phyloP scores from a whole-genome alignment of 2,113 vertebrate species.

The Gorsachius goisagi region DNA sequence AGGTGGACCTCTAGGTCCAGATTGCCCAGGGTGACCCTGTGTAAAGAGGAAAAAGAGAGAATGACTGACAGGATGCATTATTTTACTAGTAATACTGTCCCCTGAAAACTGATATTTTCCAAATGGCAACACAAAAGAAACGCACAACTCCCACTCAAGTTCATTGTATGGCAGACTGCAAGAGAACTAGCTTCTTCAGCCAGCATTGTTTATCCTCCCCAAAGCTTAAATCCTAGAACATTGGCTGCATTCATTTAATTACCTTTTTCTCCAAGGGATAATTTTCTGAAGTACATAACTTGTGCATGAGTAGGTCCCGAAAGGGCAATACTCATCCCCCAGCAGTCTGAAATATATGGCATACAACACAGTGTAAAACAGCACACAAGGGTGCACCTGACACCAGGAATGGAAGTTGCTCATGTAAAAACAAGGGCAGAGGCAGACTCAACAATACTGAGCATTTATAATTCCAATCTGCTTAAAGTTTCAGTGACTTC shows the following conservation, averaged over 20 bases:
- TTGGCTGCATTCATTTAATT: not conserved
- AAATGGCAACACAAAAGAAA: not conserved
- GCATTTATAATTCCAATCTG: not conserved
- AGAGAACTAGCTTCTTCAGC: not conserved
- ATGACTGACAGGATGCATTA: not conserved
- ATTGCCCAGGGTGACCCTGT: constrained; percentile 89
- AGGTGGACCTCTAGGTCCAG: constrained; percentile 80
- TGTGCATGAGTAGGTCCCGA: constrained; percentile 4
- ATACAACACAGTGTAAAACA: not conserved
- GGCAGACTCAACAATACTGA: constrained; percentile 13
- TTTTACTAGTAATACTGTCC: not conserved
- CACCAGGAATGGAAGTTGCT: not conserved
- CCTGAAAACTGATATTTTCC: not conserved
- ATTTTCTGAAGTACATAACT: constrained; percentile 20
- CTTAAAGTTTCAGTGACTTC: not conserved
- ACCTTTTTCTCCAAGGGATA: not conserved
- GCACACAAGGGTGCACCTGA: not conserved
- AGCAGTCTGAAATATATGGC: not conserved
- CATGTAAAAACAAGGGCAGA: not conserved
- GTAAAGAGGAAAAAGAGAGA: constrained; percentile 18
- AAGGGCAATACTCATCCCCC: not conserved
- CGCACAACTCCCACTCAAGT: not conserved
- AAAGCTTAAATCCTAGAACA: not conserved
- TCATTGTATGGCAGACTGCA: not conserved
- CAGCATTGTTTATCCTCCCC: not conserved